Evolutionary conservation across 2,113 vertebrate species (phyloP).

Genomic region (Dissostichus mawsoni): DNA sequence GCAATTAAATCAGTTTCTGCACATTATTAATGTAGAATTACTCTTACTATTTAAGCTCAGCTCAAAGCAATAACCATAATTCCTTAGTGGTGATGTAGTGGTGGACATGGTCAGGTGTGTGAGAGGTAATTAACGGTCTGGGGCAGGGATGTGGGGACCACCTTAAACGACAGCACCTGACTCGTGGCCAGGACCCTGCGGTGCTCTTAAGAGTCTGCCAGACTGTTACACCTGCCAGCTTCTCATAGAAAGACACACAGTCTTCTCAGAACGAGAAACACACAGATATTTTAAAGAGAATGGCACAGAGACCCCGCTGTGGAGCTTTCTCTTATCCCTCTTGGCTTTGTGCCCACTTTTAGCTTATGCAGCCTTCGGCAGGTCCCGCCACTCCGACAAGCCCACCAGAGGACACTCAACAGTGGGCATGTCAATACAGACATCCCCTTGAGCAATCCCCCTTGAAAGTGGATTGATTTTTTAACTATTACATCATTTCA

Average conservation of each 20-base stretch:
- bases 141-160: slow-evolving; percentile 52
- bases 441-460: slow-evolving; percentile 39
- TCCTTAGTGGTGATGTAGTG: slow-evolving; percentile 31
- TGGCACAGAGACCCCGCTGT: slow-evolving; percentile 53
- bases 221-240: slow-evolving; percentile 62
- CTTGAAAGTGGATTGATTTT: slow-evolving; percentile 53
- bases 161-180: slow-evolving; percentile 63
- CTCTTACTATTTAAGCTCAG: slow-evolving; percentile 3
- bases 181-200: slow-evolving; percentile 57
- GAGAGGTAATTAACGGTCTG: slow-evolving; percentile 65
- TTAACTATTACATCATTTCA: slow-evolving; percentile 42
- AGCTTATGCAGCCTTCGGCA: slow-evolving; percentile 40
- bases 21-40: neutral
- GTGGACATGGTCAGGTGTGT: slow-evolving; percentile 40
- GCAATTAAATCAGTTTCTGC: neutral
- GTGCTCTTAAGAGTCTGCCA: slow-evolving; percentile 68
- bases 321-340: slow-evolving; percentile 58
- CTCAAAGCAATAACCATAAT: slow-evolving; percentile 9
- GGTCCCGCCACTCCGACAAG: slow-evolving; percentile 39
- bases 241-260: slow-evolving; percentile 44
- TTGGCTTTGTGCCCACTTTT: slow-evolving; percentile 46
- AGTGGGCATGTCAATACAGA: slow-evolving; percentile 59
- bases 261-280: slow-evolving; percentile 50
- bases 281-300: slow-evolving; percentile 55
- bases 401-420: slow-evolving; percentile 59